Percentiles rank a stretch among this genome's conserved stretches.
These are phyloP conservation scores for Eumeta japonica DNA, from an alignment of 1,140 invertebrate species.

Conservation along the genomic window DNA sequence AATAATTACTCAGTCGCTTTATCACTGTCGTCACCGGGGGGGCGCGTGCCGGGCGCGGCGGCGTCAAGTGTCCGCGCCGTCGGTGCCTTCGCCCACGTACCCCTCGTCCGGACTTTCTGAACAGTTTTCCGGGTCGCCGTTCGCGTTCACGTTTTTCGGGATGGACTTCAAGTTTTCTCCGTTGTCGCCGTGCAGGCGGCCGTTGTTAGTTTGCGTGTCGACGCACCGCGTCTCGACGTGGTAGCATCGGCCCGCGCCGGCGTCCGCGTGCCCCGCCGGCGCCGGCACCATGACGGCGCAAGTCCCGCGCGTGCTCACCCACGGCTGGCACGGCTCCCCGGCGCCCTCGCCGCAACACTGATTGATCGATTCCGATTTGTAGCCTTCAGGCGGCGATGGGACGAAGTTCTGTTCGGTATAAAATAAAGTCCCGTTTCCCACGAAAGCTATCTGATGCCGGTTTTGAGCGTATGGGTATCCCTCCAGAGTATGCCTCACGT, in stretches of 20 bases:
- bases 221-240: slow-evolving; percentile 55
- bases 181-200: slow-evolving; percentile 30
- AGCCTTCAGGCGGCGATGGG: slow-evolving; percentile 69
- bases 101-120: slow-evolving; percentile 85
- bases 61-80: slow-evolving; percentile 63
- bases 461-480: slow-evolving; percentile 67
- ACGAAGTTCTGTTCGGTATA: slow-evolving; percentile 62
- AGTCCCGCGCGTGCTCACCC: slow-evolving; percentile 43
- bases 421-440: slow-evolving; percentile 43
- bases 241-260: slow-evolving; percentile 34
- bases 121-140: slow-evolving; percentile 61
- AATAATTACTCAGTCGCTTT: slow-evolving; percentile 56
- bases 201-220: slow-evolving; percentile 60
- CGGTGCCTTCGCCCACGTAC: slow-evolving; percentile 73
- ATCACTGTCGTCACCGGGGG: slow-evolving; percentile 46
- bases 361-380: slow-evolving; percentile 55
- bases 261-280: slow-evolving; percentile 38
- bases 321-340: slow-evolving; percentile 33
- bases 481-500: slow-evolving; percentile 75
- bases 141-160: slow-evolving; percentile 46
- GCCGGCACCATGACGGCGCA: slow-evolving; percentile 47
- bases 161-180: slow-evolving; percentile 44
- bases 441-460: slow-evolving; percentile 45
- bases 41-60: slow-evolving; percentile 53
- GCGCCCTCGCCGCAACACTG: slow-evolving; percentile 30